Evolutionary conservation across 2,888 invertebrate genomes (phyloP).

Genomic region (Margaritifera margaritifera): DNA sequence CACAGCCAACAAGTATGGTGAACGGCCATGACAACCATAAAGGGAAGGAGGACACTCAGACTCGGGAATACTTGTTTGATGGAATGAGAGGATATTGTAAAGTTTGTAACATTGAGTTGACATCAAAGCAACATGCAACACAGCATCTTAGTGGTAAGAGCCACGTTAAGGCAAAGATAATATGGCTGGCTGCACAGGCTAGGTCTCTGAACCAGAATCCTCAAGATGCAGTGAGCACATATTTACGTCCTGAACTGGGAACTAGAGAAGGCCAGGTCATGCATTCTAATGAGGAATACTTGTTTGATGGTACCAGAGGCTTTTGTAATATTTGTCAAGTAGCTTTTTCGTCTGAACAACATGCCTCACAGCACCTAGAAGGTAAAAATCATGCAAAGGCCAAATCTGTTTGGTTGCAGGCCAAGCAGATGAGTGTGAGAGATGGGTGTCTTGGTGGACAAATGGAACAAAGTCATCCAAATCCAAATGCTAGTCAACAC

Average conservation of each 20-base stretch:
- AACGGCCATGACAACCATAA: background rate
- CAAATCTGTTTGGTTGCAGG: background rate
- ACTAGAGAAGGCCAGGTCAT: too few relatives aligned
- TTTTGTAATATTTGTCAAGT: too few relatives aligned
- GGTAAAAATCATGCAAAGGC: conserved; percentile 5
- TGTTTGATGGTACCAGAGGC: too few relatives aligned
- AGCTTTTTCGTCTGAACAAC: too few relatives aligned
- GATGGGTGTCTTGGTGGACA: too few relatives aligned
- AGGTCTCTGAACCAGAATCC: too few relatives aligned
- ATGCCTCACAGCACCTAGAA: too few relatives aligned
- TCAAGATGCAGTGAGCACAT: too few relatives aligned
- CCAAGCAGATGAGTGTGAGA: background rate
- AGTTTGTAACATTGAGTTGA: conserved; percentile 44
- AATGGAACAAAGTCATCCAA: too few relatives aligned
- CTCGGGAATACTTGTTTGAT: conserved; percentile 23
- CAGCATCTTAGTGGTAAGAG: conserved; percentile 48
- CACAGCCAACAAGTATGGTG: background rate
- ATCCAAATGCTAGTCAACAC: too few relatives aligned
- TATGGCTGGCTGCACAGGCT: background rate
- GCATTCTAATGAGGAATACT: too few relatives aligned
- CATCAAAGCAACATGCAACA: conserved; percentile 37
- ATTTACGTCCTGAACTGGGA: too few relatives aligned
- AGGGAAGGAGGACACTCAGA: background rate
- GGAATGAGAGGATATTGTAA: conserved; percentile 32
- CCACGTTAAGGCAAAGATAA: conserved; percentile 27